Conservation (phyloP, 2,797 vertebrate genomes). For the Eospalax fontanierii region DNA sequence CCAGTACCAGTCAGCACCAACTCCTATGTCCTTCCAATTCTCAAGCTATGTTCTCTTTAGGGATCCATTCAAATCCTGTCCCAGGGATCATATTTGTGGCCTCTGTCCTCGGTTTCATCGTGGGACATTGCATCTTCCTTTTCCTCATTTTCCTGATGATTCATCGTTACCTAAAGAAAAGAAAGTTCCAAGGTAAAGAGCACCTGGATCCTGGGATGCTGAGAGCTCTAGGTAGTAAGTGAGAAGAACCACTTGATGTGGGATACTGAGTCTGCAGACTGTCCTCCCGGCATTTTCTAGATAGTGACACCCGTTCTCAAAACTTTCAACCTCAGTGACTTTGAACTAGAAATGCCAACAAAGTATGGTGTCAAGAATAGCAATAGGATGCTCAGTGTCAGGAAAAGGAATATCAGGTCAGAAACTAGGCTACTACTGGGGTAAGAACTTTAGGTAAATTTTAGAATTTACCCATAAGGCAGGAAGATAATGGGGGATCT, state of each 20-base stretch:
- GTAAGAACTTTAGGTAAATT: background rate
- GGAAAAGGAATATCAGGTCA: background rate
- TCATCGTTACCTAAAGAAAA: slow-evolving; percentile 35
- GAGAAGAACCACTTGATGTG: background rate
- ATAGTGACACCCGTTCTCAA: background rate
- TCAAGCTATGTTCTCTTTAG: slow-evolving; percentile 33
- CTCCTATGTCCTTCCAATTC: background rate
- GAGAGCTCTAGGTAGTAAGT: background rate
- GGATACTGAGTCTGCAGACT: background rate
- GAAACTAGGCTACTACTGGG: background rate
- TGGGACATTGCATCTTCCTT: slow-evolving; percentile 50
- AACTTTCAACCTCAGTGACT: background rate
- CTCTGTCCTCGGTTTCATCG: slow-evolving; percentile 5
- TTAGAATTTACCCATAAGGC: background rate
- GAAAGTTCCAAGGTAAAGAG: slow-evolving; percentile 40
- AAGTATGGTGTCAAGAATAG: background rate
- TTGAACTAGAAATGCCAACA: background rate
- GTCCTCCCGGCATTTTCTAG: background rate
- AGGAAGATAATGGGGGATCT: background rate
- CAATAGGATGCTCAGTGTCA: background rate
- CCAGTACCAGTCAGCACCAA: background rate
- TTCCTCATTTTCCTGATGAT: slow-evolving; percentile 40
- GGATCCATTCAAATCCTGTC: background rate
- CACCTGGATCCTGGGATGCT: background rate
- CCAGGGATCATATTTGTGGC: slow-evolving; percentile 25